Percentiles rank a stretch among this genome's conserved stretches.
These are phyloP conservation scores for Pachyseris speciosa DNA, from an alignment of 64 coral and sea anemone species.

Conservation along the genomic window DNA sequence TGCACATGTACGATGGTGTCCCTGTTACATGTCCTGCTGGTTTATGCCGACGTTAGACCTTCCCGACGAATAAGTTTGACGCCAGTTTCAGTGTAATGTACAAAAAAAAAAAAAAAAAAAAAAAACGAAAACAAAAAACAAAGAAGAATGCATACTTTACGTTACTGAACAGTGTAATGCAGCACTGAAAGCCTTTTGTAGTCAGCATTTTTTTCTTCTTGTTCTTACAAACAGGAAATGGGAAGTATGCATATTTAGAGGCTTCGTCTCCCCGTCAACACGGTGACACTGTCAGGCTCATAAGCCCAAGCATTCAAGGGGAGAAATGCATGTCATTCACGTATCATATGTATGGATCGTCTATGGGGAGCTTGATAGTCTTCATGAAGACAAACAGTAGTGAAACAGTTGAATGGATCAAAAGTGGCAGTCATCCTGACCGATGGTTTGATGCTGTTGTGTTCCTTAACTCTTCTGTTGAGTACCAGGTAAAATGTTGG, in stretches of 20 bases:
- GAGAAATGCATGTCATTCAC: conserved; percentile 42
- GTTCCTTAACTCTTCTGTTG: conserved; percentile 10
- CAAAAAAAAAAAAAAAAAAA: too few relatives aligned
- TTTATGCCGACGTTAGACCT: too few relatives aligned
- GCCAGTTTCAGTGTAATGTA: too few relatives aligned
- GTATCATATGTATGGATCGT: conserved; percentile 61
- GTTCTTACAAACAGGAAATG: conserved; percentile 21
- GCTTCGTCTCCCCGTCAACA: neutral
- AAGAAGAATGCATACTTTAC: too few relatives aligned
- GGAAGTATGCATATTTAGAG: conserved; percentile 58
- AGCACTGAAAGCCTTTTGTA: neutral
- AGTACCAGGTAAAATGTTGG: conserved; percentile 60
- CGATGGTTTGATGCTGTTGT: conserved; percentile 28
- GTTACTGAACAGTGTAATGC: too few relatives aligned
- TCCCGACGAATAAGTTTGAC: too few relatives aligned
- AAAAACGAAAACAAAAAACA: too few relatives aligned
- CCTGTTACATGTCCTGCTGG: too few relatives aligned
- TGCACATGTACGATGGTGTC: too few relatives aligned
- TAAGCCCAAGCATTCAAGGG: conserved; percentile 45
- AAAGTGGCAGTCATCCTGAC: conserved; percentile 47
- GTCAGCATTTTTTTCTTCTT: neutral
- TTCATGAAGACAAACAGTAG: conserved; percentile 15
- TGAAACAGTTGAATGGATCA: conserved; percentile 41
- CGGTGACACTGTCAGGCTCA: conserved; percentile 36
- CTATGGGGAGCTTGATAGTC: conserved; percentile 55